phyloP scores from a whole-genome alignment of 2,888 invertebrate species.

The Brachylomia viminalis region DNA sequence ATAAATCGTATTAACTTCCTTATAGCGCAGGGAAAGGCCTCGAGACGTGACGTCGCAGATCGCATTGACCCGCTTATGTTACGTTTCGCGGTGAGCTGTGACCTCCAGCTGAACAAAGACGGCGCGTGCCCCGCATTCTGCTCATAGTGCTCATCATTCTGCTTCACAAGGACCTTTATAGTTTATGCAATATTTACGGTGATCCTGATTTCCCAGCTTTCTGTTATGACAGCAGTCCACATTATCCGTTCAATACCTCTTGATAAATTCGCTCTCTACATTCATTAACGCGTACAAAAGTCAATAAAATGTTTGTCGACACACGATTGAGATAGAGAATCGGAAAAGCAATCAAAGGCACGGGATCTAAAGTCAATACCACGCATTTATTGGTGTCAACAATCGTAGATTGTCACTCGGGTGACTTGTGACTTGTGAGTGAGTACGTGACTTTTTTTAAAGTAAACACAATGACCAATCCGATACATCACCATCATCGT shows the following conservation, averaged over 20 bases:
- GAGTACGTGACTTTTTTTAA: conserved; percentile 2
- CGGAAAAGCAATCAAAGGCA: conserved; percentile 14
- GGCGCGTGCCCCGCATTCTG: conserved; percentile 73
- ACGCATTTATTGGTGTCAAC: background rate
- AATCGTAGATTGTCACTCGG: background rate
- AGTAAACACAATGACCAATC: background rate
- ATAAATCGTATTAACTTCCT: conserved; percentile 78
- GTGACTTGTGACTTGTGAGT: background rate
- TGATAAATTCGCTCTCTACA: conserved; percentile 20
- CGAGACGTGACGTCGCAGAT: conserved; percentile 76
- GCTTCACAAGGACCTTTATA: conserved; percentile 60
- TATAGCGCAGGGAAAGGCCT: conserved; percentile 80
- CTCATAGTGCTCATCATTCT: conserved; percentile 64
- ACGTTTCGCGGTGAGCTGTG: conserved; percentile 65
- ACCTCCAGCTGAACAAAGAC: conserved; percentile 71
- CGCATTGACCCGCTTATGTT: conserved; percentile 82
- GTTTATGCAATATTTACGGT: conserved; percentile 52
- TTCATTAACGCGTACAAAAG: conserved; percentile 1
- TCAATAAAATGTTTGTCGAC: conserved; percentile 26
- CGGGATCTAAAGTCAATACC: conserved; percentile 8
- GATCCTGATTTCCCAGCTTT: conserved; percentile 49
- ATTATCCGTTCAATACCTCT: conserved; percentile 7
- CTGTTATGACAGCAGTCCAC: conserved; percentile 1
- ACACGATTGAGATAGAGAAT: conserved; percentile 17
- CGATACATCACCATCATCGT: background rate